Conservation (phyloP, 1,140 invertebrate genomes). For the Platorchestia sp. region DNA sequence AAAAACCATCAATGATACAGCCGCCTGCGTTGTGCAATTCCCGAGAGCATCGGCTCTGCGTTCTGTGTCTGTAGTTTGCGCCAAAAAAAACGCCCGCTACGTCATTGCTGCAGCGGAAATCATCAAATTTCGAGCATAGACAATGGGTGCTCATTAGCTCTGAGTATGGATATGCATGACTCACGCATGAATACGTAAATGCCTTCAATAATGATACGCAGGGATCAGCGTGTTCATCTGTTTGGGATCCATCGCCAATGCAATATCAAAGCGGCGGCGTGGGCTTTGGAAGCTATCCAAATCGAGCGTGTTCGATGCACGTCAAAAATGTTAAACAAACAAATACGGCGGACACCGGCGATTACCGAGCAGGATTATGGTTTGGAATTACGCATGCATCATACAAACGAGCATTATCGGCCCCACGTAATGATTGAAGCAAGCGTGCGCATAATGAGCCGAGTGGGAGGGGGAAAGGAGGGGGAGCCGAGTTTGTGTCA, state of each 20-base stretch:
- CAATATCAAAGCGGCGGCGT: slow-evolving; percentile 31
- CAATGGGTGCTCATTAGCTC: slow-evolving; percentile 42
- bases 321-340: slow-evolving; percentile 55
- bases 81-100: background rate
- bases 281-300: slow-evolving; percentile 25
- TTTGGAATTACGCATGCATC: slow-evolving; percentile 40
- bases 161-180: slow-evolving; percentile 23
- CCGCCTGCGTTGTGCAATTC: background rate
- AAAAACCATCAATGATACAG: background rate
- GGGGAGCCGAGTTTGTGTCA: background rate
- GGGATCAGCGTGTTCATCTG: slow-evolving; percentile 28
- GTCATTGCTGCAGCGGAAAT: background rate
- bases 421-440: slow-evolving; percentile 19
- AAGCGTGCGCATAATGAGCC: slow-evolving; percentile 14
- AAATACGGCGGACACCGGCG: slow-evolving; percentile 41
- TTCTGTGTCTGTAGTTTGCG: background rate
- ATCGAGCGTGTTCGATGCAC: slow-evolving; percentile 17
- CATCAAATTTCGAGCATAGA: slow-evolving; percentile 42
- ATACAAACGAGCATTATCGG: slow-evolving; percentile 50
- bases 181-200: slow-evolving; percentile 42
- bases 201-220: slow-evolving; percentile 16
- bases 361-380: slow-evolving; percentile 44
- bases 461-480: background rate
- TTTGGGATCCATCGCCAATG: background rate
- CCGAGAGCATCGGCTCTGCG: background rate